A percentile compares a stretch with the other conserved stretches of the same genome.
These are phyloP conservation scores for Callyntrura guangdongensis DNA, from an alignment of 2,888 invertebrate species.

Conservation along the genomic window DNA sequence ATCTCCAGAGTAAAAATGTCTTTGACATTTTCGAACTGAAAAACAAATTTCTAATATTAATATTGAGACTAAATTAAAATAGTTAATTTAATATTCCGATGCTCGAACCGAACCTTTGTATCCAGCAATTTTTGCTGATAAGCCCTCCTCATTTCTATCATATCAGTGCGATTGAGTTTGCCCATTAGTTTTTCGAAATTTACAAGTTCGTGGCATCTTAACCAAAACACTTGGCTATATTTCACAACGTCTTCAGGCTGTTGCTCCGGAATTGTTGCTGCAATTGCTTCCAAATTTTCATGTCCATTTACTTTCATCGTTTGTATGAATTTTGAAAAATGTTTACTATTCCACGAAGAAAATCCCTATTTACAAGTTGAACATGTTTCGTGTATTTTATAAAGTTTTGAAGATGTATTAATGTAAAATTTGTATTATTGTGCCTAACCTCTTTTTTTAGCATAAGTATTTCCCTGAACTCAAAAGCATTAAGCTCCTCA, in stretches of 20 bases:
- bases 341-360: conserved; percentile 57
- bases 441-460: conserved; percentile 31
- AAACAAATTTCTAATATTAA: no score
- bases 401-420: conserved; percentile 3
- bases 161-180: neutral
- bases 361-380: conserved; percentile 51
- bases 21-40: neutral
- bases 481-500: conserved; percentile 38
- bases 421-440: neutral
- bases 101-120: conserved; percentile 19
- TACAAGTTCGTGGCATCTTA: conserved; percentile 66
- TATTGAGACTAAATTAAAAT: no score
- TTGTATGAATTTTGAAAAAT: conserved; percentile 61
- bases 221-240: conserved; percentile 70
- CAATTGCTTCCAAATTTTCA: conserved; percentile 60
- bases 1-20: neutral
- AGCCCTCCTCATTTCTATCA: neutral
- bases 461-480: conserved; percentile 48
- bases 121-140: conserved; percentile 37
- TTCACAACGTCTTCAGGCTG: conserved; percentile 67
- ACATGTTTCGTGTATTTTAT: neutral
- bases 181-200: conserved; percentile 62
- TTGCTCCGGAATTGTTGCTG: conserved; percentile 18
- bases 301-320: conserved; percentile 40
- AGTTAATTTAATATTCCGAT: no score